phyloP scores from a whole-genome alignment of 2,797 vertebrate genomes.

The Gymnothorax reevesii region DNA sequence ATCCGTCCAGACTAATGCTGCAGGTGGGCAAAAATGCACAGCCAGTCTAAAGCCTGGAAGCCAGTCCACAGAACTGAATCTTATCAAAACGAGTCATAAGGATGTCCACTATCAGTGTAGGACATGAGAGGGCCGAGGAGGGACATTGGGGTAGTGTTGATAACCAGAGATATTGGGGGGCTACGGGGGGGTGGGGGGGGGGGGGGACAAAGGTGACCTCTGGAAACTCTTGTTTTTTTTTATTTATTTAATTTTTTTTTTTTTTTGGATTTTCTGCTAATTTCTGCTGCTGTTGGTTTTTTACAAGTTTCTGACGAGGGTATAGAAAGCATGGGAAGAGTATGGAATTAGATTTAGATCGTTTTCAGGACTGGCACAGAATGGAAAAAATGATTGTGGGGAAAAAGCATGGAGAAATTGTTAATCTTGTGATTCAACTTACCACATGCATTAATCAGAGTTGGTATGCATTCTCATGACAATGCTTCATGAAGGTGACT shows the following conservation, averaged over 20 bases:
- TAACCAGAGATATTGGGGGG: neutral
- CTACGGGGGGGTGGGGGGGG: neutral
- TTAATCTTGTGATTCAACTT: too few species aligned
- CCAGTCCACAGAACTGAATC: neutral
- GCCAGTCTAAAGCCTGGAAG: neutral
- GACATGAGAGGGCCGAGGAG: neutral
- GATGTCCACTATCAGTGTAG: neutral
- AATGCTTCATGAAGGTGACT: too few species aligned
- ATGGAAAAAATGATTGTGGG: too few species aligned
- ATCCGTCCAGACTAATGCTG: neutral
- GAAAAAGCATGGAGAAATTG: too few species aligned
- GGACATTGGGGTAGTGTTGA: neutral
- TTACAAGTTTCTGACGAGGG: too few species aligned
- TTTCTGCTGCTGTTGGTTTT: conserved; percentile 65
- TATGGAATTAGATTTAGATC: too few species aligned
- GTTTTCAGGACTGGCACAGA: too few species aligned
- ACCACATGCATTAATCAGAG: too few species aligned
- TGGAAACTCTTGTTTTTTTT: conserved; percentile 16
- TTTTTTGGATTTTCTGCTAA: conserved; percentile 50
- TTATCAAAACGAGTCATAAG: neutral
- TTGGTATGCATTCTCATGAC: too few species aligned
- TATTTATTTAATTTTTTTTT: too few species aligned
- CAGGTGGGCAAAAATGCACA: neutral
- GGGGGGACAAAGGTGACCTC: neutral
- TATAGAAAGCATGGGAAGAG: too few species aligned